Conservation (phyloP, 1,140 invertebrate species). For the Lepidotrigona ventralis region DNA sequence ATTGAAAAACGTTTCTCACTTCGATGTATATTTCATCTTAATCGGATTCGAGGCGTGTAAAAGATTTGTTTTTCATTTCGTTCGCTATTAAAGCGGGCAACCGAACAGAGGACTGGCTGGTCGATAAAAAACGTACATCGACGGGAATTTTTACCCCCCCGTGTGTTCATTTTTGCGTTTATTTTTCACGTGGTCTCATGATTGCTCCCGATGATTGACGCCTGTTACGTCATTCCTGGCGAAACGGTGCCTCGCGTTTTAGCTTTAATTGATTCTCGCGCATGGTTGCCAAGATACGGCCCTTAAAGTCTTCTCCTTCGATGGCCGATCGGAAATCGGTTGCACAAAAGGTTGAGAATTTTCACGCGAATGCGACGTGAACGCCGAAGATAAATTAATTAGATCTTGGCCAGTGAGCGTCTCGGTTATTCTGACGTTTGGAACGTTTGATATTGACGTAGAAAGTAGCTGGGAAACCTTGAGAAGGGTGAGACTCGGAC, state of each 20-base stretch:
- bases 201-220: neutral
- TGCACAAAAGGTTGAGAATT: neutral
- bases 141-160: neutral
- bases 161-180: neutral
- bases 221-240: neutral
- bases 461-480: too few species aligned
- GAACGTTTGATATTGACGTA: neutral
- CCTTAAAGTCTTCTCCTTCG: neutral
- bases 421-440: neutral
- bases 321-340: neutral
- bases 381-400: neutral
- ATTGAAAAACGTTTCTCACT: neutral
- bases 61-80: constrained; percentile 25
- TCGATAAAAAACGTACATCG: neutral
- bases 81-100: constrained; percentile 1
- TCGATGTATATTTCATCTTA: constrained; percentile 8
- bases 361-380: neutral
- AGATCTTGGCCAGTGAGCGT: neutral
- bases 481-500: too few species aligned
- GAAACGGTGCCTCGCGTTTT: neutral
- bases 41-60: constrained; percentile 5
- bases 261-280: neutral
- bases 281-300: neutral
- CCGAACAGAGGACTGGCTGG: neutral
- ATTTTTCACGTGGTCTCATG: too few species aligned